Percentiles rank a stretch among this genome's conserved stretches.
phyloP scores from a whole-genome alignment of 2,888 invertebrate genomes.

The Antheraea yamamai region DNA sequence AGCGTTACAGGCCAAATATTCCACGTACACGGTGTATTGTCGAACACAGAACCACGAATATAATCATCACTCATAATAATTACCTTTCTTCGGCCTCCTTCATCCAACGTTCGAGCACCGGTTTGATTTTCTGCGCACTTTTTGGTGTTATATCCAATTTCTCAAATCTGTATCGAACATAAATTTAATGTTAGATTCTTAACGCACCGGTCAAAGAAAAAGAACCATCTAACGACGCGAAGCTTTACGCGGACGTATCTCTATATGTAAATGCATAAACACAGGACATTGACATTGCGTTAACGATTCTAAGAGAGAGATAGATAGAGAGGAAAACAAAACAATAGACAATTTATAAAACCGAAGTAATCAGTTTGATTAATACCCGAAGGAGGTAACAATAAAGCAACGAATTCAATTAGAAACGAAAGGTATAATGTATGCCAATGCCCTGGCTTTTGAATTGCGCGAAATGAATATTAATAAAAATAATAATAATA shows the following conservation, averaged over 20 bases:
- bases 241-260: conserved; percentile 21
- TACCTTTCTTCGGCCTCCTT: conserved; percentile 98
- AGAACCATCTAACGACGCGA: conserved; percentile 30
- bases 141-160: conserved; percentile 99
- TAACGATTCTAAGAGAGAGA: conserved; percentile 67
- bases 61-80: conserved; percentile 69
- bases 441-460: conserved; percentile 96
- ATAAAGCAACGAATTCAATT: conserved; percentile 80
- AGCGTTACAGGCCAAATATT: conserved; percentile 78
- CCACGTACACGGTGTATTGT: conserved; percentile 68
- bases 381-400: conserved; percentile 76
- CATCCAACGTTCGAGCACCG: conserved; percentile 99
- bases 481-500: conserved; percentile 64
- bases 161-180: conserved; percentile 93
- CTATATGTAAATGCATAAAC: conserved; percentile 63
- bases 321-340: conserved; percentile 49
- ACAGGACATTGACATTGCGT: conserved; percentile 86
- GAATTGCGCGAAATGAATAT: conserved; percentile 80
- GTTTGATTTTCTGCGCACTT: conserved; percentile 99
- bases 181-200: conserved; percentile 76
- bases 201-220: conserved; percentile 57
- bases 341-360: conserved; percentile 80
- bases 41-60: conserved; percentile 68
- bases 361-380: conserved; percentile 80
- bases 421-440: conserved; percentile 77